These are phyloP conservation scores for Arrhamphus sclerolepis DNA, from an alignment of 2,797 vertebrate genomes.

Conservation along the genomic window DNA sequence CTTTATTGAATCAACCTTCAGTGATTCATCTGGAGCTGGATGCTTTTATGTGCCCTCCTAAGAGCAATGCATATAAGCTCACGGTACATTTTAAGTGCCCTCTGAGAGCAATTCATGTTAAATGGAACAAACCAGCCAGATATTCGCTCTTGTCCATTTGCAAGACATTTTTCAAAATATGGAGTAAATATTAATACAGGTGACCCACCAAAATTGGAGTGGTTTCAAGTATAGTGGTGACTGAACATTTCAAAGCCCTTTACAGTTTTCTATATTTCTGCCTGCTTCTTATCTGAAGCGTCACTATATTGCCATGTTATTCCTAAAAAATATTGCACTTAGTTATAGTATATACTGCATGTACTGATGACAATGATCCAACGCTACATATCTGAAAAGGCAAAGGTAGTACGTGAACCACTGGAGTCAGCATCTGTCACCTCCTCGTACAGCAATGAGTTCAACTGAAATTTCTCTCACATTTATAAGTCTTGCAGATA, in stretches of 20 bases:
- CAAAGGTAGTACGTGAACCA: too few relatives aligned
- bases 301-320: too few relatives aligned
- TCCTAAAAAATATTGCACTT: neutral
- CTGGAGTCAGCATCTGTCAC: too few relatives aligned
- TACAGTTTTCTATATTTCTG: too few relatives aligned
- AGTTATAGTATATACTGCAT: too few relatives aligned
- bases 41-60: constrained; percentile 30
- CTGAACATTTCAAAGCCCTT: neutral
- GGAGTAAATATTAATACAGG: neutral
- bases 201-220: neutral
- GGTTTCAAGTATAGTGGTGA: neutral
- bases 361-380: too few relatives aligned
- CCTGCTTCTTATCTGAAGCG: too few relatives aligned
- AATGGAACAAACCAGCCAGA: constrained; percentile 29
- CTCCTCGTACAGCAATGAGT: neutral
- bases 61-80: constrained; percentile 35
- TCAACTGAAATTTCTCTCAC: too few relatives aligned
- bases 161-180: constrained; percentile 1
- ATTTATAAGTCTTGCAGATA: too few relatives aligned
- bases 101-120: constrained; percentile 38
- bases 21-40: constrained; percentile 32
- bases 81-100: constrained; percentile 29
- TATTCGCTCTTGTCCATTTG: constrained; percentile 4
- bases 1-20: constrained; percentile 21
- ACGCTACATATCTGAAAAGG: too few relatives aligned